Evolutionary conservation across 2,888 invertebrate genomes (phyloP).

Genomic region (Phaonia tiefii): DNA sequence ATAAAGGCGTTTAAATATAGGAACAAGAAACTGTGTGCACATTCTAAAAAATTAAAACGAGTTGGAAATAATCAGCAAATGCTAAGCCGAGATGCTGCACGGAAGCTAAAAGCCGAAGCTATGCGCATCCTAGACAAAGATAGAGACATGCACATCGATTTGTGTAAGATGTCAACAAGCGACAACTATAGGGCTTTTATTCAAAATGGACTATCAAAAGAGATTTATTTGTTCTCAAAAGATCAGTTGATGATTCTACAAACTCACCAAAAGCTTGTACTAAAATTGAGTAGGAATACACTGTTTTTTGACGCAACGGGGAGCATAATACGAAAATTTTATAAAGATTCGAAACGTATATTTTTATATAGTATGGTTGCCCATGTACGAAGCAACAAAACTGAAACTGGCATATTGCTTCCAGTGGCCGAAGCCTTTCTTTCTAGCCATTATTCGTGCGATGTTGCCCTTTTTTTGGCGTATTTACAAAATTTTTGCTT

Average conservation of each 20-base stretch:
- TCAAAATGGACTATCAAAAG: background rate
- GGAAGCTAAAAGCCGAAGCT: background rate
- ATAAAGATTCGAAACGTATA: background rate
- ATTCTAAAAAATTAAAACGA: background rate
- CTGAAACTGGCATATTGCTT: background rate
- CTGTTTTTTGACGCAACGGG: conserved; percentile 1
- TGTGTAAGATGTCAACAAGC: background rate
- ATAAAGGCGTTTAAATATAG: background rate
- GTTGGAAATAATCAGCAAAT: background rate
- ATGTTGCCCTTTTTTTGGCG: background rate
- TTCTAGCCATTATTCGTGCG: background rate
- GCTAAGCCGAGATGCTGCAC: background rate
- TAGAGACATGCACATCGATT: background rate
- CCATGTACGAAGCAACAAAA: background rate
- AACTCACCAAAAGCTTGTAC: background rate
- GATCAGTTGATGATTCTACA: background rate
- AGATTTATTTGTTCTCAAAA: background rate
- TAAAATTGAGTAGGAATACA: background rate
- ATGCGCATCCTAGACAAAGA: background rate
- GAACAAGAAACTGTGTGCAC: background rate
- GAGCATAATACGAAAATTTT: background rate
- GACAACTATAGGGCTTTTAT: background rate
- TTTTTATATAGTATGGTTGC: background rate
- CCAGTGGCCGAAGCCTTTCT: conserved; percentile 6
- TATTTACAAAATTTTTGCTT: background rate